Conservation (phyloP, 2,797 vertebrate species). For the Siniperca obscura region DNA sequence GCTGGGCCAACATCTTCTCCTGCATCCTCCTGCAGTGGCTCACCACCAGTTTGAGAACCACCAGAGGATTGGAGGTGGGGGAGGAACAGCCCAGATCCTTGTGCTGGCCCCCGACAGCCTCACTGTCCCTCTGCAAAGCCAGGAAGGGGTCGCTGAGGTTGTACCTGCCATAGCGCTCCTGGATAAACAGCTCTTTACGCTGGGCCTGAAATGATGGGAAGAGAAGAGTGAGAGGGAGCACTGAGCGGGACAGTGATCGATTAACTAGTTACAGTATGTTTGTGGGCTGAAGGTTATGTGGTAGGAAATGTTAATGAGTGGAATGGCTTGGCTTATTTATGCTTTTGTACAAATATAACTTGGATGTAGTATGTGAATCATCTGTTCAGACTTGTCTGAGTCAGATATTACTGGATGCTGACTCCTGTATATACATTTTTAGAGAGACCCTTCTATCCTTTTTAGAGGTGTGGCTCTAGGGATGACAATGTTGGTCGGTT, state of each 20-base stretch:
- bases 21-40: slow-evolving; percentile 97
- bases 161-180: slow-evolving; percentile 94
- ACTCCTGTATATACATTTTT: not conserved
- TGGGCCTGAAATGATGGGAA: slow-evolving; percentile 85
- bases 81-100: slow-evolving; percentile 85
- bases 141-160: slow-evolving; percentile 95
- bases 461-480: not conserved
- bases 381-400: slow-evolving; percentile 8
- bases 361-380: not conserved
- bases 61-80: slow-evolving; percentile 89
- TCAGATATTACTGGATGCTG: not conserved
- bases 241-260: not conserved
- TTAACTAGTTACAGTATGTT: not conserved
- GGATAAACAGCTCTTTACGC: slow-evolving; percentile 91
- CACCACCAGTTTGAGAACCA: slow-evolving; percentile 93
- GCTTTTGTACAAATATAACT: not conserved
- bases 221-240: not conserved
- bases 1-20: slow-evolving; percentile 95
- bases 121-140: slow-evolving; percentile 95
- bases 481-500: not conserved
- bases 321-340: not conserved
- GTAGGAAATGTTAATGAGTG: not conserved
- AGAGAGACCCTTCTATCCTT: not conserved
- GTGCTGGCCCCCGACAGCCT: slow-evolving; percentile 85
- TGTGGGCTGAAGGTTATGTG: not conserved